Evolutionary conservation across 2,797 vertebrate genomes (phyloP), one percentile per base, ranked within the genome.

Genomic region (Phoxinus dragarum): DNA sequence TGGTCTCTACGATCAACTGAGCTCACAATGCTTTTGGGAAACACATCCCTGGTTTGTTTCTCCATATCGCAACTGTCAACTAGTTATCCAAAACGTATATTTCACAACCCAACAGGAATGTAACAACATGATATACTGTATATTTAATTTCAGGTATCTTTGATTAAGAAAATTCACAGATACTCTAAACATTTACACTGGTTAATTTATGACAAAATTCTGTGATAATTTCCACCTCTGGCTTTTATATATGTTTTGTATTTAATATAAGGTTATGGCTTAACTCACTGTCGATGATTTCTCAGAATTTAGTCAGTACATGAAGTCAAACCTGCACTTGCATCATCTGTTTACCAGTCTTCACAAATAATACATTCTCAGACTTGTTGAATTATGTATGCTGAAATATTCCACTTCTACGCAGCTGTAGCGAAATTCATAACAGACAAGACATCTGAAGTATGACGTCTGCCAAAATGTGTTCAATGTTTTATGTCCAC

Each of bases 401-500:
- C 47, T 83, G 80, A 86, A 80, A 80, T 42, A n/a, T 86, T 38
- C 54, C 66, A 71, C 67, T 71, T 84, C 23, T 16, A 84, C 3
- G 40, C 84, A 86, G 82, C 66, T 84, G 59, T 72, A 56, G 31
- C 7, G 75, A 61, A 88, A 90, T 17, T 81, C 8, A 83, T 84
- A 17, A 80, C 40, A 86, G 88, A 85, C 80, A 67, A 80, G 82
- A 66, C 71, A 52, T 76, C 71, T 73, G 68, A 74, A 56, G 71
- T 81, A 78, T 89, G 74, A 86, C 44, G 81, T 81, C 77, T 86
- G 12, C 54, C 16, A 91, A 88, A 89, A 73, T 78, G 31, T 78
- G 78, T 87, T 85, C 52, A 27, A 8, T 83, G 69, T 88, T 86
- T 72, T 67, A 66, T 80, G 66, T 85, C 64, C 72, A 21, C 84